Percentiles rank a stretch among this genome's conserved stretches.
These are phyloP conservation scores for Coilia nasus DNA, from an alignment of 2,797 vertebrate genomes.

Conservation along the genomic window DNA sequence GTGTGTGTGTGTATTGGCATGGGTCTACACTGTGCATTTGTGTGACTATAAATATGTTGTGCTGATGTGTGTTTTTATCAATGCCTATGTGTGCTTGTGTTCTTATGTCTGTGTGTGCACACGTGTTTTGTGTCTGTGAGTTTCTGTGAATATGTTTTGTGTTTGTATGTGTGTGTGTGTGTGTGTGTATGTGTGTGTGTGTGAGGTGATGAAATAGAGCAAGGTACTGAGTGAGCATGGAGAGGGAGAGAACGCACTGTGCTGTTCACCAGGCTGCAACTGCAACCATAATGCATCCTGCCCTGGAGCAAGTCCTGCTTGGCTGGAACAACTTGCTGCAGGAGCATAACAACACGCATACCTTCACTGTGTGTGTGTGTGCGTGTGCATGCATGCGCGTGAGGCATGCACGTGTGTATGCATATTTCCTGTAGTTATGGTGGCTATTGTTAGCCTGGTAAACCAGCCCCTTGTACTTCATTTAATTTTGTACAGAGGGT, in stretches of 20 bases:
- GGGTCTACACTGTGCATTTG: background rate
- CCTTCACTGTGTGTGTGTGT: background rate
- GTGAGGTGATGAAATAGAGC: slow-evolving; percentile 31
- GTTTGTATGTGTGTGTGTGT: slow-evolving; percentile 13
- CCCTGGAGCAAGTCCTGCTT: slow-evolving; percentile 5
- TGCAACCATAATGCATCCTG: background rate
- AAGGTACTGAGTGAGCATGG: slow-evolving; percentile 27
- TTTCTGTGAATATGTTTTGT: background rate
- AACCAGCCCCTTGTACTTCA: too few species aligned
- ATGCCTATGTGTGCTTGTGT: background rate
- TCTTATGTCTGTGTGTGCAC: background rate
- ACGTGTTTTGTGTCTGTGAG: too few species aligned
- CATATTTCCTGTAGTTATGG: background rate
- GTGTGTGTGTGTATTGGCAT: background rate
- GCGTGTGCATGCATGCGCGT: background rate
- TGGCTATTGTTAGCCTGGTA: background rate
- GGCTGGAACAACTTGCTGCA: background rate
- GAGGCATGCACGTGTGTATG: too few species aligned
- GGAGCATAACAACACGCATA: background rate
- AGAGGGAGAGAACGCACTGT: slow-evolving; percentile 29
- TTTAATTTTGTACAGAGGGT: too few species aligned
- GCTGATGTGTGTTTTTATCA: background rate
- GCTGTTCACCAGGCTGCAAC: slow-evolving; percentile 19
- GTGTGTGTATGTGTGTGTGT: background rate
- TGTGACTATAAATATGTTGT: background rate